These are phyloP conservation scores for Stichopus horrens DNA, from an alignment of 53 echinoderm and acorn worm species.

Conservation along the genomic window DNA sequence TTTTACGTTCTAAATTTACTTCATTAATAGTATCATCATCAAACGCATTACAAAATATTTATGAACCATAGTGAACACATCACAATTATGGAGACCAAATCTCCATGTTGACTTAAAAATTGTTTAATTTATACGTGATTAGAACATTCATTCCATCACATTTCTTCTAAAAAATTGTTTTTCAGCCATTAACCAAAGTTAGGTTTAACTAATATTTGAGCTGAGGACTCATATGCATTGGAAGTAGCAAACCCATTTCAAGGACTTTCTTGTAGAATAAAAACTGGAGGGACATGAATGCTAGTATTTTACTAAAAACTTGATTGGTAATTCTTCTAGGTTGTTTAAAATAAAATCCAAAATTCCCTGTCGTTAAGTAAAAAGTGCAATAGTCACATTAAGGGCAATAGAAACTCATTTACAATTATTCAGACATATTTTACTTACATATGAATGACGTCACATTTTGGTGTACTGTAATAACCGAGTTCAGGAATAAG, in stretches of 20 bases:
- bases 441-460: conserved; percentile 44
- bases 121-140: too few species aligned
- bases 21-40: too few species aligned
- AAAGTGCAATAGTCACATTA: not conserved
- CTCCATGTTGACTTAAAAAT: too few species aligned
- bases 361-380: not conserved
- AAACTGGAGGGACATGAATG: not conserved
- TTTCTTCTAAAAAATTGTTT: too few species aligned
- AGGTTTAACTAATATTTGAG: too few species aligned
- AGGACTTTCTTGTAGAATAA: too few species aligned
- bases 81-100: not conserved
- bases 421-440: not conserved
- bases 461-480: conserved; percentile 37
- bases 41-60: too few species aligned
- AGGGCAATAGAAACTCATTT: not conserved
- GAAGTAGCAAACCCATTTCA: too few species aligned
- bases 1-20: not conserved
- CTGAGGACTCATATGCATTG: too few species aligned
- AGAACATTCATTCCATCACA: too few species aligned
- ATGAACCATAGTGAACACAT: too few species aligned
- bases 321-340: not conserved
- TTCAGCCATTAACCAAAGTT: too few species aligned
- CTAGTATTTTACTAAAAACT: not conserved
- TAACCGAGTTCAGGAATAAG: conserved; percentile 21
- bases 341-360: not conserved